Evolutionary conservation across 2,888 invertebrate species (phyloP).

Genomic region (Amphimallon solstitiale): DNA sequence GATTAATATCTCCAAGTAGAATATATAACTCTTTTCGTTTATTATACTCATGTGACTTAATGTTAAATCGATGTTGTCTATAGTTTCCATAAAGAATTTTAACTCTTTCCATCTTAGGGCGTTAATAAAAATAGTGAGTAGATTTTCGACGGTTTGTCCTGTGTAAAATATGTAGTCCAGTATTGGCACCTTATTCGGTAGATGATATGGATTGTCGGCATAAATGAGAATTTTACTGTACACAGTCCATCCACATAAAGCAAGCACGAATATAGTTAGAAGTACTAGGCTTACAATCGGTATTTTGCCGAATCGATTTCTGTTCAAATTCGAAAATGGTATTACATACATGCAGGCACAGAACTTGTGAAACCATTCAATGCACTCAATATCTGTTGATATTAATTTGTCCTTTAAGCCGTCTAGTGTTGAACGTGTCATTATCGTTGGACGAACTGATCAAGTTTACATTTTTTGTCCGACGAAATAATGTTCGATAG

Average conservation of each 20-base stretch:
- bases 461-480: too few species aligned
- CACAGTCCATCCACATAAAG: background rate
- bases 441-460: background rate
- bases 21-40: background rate
- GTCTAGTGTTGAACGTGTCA: too few species aligned
- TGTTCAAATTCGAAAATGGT: background rate
- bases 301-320: too few species aligned
- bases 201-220: background rate
- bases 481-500: too few species aligned
- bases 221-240: background rate
- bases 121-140: background rate
- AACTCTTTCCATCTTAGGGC: background rate
- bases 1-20: background rate
- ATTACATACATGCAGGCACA: slow-evolving; percentile 3
- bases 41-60: background rate
- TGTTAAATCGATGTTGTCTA: background rate
- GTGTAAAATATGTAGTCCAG: slow-evolving; percentile 8
- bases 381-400: background rate
- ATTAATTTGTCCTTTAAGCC: background rate
- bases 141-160: slow-evolving; percentile 4
- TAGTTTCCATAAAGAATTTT: background rate
- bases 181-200: background rate
- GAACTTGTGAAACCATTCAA: background rate
- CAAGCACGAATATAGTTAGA: background rate
- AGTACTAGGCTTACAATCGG: background rate